These are phyloP conservation scores for Cetoscarus ocellatus DNA, from an alignment of 2,797 vertebrate genomes.

Conservation along the genomic window DNA sequence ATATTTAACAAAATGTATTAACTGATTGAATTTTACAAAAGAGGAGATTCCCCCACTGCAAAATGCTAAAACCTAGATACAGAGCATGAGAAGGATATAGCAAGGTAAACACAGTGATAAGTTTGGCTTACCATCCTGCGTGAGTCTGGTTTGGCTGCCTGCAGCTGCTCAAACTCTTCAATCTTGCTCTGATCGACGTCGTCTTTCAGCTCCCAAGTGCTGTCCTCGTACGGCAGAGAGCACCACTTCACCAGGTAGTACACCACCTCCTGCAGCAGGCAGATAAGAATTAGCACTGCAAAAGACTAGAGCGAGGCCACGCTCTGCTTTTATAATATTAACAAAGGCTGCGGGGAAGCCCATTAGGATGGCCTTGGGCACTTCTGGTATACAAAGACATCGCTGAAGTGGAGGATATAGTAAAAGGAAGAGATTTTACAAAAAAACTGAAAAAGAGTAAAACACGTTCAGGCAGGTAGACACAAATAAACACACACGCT, in stretches of 20 bases:
- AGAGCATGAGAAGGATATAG: neutral
- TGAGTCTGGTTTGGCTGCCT: conserved; percentile 92
- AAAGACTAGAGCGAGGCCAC: conserved; percentile 63
- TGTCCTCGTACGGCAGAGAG: conserved; percentile 98
- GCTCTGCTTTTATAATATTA: conserved; percentile 65
- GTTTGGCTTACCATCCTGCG: conserved; percentile 89
- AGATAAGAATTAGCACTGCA: conserved; percentile 68
- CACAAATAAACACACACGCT: conserved; percentile 33
- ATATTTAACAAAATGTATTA: too few relatives aligned
- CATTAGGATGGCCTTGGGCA: conserved; percentile 74
- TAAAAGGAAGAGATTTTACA: conserved; percentile 46
- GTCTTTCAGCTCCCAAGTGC: conserved; percentile 99
- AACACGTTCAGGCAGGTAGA: conserved; percentile 30
- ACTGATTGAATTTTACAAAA: too few relatives aligned
- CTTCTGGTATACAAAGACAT: conserved; percentile 69
- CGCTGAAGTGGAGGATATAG: conserved; percentile 47
- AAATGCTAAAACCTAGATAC: neutral
- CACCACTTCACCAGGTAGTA: conserved; percentile 99
- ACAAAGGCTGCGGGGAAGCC: conserved; percentile 74
- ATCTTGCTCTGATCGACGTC: conserved; percentile 99
- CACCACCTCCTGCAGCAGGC: conserved; percentile 92
- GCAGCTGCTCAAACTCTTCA: conserved; percentile 98
- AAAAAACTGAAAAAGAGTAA: conserved; percentile 24
- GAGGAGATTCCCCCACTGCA: too few relatives aligned
- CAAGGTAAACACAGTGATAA: conserved; percentile 5